Conservation (phyloP, 2,797 vertebrate species). For the Epinephelus coioides region DNA sequence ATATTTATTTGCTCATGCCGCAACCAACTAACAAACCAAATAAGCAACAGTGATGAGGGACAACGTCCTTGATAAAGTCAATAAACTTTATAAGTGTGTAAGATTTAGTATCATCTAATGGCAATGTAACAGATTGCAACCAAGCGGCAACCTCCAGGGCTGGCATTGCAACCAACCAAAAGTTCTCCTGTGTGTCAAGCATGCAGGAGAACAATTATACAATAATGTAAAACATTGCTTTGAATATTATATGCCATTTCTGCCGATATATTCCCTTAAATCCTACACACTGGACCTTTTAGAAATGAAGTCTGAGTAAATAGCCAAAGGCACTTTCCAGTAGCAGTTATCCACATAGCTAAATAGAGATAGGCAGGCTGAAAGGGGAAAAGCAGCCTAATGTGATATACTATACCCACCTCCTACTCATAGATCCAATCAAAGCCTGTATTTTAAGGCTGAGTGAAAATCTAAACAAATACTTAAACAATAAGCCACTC, state of each 20-base stretch:
- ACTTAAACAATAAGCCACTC: conserved; percentile 14
- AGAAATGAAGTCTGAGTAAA: conserved; percentile 21
- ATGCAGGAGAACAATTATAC: too few relatives aligned
- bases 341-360: neutral
- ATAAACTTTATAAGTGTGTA: neutral
- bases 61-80: neutral
- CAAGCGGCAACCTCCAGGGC: too few relatives aligned
- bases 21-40: neutral
- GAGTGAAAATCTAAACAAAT: conserved; percentile 20
- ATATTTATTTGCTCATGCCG: neutral
- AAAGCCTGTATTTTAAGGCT: neutral
- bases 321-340: neutral
- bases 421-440: conserved; percentile 16
- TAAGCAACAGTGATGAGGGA: neutral
- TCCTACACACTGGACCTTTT: neutral
- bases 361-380: neutral
- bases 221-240: too few relatives aligned
- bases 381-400: neutral
- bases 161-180: too few relatives aligned
- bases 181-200: too few relatives aligned
- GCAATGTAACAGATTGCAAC: too few relatives aligned
- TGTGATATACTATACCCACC: conserved; percentile 11
- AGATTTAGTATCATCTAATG: too few relatives aligned
- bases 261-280: too few relatives aligned
- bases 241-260: too few relatives aligned